Evolutionary conservation across 2,888 invertebrate species (phyloP).

Genomic region (Lithodes maja): DNA sequence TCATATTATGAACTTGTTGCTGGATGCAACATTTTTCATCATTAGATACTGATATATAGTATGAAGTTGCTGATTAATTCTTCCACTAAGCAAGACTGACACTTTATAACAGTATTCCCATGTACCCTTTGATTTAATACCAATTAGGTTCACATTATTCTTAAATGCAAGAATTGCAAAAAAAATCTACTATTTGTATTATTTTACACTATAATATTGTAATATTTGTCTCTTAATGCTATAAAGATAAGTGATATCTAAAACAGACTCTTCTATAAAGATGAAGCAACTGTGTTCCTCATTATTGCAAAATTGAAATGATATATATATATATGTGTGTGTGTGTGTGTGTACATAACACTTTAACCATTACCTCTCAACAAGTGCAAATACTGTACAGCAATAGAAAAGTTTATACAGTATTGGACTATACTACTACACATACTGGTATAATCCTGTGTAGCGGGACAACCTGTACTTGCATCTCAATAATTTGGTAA

Average conservation of each 20-base stretch:
- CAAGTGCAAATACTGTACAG: slow-evolving; percentile 1
- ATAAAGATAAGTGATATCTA: background rate
- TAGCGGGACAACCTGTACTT: too few relatives aligned
- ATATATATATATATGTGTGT: background rate
- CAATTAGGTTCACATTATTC: background rate
- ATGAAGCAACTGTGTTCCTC: background rate
- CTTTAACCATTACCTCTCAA: background rate
- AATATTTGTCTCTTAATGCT: background rate
- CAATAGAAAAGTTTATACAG: background rate
- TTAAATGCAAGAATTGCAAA: background rate
- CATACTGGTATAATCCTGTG: background rate
- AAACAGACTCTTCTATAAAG: background rate
- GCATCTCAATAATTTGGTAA: too few relatives aligned
- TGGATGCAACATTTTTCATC: too few relatives aligned
- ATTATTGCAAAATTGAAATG: slow-evolving; percentile 1
- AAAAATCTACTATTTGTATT: background rate
- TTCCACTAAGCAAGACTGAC: too few relatives aligned
- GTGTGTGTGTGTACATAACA: background rate
- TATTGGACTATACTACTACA: background rate
- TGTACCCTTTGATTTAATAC: background rate
- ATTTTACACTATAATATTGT: background rate
- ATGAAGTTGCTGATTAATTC: too few relatives aligned
- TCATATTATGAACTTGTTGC: background rate
- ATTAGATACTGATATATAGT: too few relatives aligned
- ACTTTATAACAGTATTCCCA: background rate